Conservation (phyloP, 2,797 vertebrate genomes). For the Naso thynnoides region DNA sequence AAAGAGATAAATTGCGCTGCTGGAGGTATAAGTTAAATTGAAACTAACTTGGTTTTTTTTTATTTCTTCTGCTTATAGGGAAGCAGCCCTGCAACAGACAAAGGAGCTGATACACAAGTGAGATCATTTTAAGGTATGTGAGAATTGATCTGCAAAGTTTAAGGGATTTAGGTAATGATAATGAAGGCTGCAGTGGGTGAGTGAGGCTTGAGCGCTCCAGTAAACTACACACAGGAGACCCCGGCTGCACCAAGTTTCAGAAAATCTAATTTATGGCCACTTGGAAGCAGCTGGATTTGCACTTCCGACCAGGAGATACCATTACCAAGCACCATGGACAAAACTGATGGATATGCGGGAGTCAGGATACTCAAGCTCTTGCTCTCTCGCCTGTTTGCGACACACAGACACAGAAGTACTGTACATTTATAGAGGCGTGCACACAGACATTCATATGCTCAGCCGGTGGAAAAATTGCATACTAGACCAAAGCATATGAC, state of each 20-base stretch:
- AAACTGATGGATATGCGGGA: slow-evolving; percentile 54
- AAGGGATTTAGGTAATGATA: slow-evolving; percentile 65
- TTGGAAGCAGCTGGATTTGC: slow-evolving; percentile 83
- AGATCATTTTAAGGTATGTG: slow-evolving; percentile 45
- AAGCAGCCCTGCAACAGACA: slow-evolving; percentile 10
- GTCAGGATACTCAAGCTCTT: slow-evolving; percentile 23
- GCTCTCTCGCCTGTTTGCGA: slow-evolving; percentile 15
- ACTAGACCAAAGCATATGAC: neutral
- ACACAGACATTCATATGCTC: slow-evolving; percentile 22
- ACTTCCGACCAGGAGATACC: slow-evolving; percentile 84
- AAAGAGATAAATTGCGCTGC: slow-evolving; percentile 61
- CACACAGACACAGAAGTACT: slow-evolving; percentile 18
- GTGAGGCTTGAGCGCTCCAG: slow-evolving; percentile 39
- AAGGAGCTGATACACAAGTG: slow-evolving; percentile 20
- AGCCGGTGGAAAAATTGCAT: neutral
- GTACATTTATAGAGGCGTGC: slow-evolving; percentile 32
- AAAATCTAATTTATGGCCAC: slow-evolving; percentile 84
- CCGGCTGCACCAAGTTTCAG: slow-evolving; percentile 75
- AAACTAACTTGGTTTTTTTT: slow-evolving; percentile 24
- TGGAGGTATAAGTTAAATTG: slow-evolving; percentile 37
- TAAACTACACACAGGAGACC: slow-evolving; percentile 72
- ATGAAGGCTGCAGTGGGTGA: slow-evolving; percentile 60
- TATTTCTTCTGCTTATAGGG: slow-evolving; percentile 3
- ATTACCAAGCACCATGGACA: slow-evolving; percentile 77
- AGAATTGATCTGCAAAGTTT: slow-evolving; percentile 52